Evolutionary conservation across 2,113 vertebrate species (phyloP).

Genomic region (Dasyprocta punctata): DNA sequence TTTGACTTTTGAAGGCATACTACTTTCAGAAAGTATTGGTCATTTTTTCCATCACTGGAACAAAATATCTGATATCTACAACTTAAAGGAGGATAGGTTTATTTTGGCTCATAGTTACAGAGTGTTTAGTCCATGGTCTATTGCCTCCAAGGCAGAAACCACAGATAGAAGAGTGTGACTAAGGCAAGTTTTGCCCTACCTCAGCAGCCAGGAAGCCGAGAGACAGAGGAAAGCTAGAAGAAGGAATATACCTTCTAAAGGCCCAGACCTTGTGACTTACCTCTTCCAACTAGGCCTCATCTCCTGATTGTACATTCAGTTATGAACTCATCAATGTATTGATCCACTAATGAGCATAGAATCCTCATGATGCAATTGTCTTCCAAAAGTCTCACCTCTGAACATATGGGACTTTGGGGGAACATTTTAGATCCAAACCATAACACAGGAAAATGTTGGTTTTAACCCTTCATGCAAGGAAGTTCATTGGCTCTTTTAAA

Average conservation of each 20-base stretch:
- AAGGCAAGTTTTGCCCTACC: background rate
- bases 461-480: constrained; percentile 26
- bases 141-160: background rate
- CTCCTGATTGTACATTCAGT: background rate
- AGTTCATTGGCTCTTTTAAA: background rate
- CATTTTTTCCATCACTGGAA: background rate
- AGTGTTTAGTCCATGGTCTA: background rate
- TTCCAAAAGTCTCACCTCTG: background rate
- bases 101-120: background rate
- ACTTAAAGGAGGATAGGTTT: background rate
- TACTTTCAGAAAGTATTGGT: background rate
- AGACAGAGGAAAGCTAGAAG: background rate
- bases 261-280: background rate
- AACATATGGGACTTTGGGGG: background rate
- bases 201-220: background rate
- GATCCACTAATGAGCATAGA: background rate
- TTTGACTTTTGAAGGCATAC: background rate
- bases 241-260: background rate
- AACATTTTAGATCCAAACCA: background rate
- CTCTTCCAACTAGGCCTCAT: background rate
- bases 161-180: background rate
- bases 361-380: background rate
- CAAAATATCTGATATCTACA: background rate
- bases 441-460: background rate
- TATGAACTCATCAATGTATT: background rate